Evolutionary conservation across 2,113 vertebrate species (phyloP).

Genomic region (Pongo abelii): DNA sequence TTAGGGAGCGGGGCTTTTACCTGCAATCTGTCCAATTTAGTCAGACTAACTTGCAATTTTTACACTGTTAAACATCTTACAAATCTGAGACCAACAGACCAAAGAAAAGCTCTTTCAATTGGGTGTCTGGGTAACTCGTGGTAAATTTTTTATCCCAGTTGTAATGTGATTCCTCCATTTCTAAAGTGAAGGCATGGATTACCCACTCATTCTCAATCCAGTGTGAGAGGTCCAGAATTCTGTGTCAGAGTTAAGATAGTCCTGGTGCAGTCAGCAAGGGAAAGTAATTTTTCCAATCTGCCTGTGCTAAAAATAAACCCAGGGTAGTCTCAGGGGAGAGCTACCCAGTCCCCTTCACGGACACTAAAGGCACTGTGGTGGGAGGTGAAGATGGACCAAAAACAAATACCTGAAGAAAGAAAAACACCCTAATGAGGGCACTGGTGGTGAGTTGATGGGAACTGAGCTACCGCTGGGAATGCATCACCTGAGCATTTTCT

Average conservation of each 20-base stretch:
- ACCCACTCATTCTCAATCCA: neutral
- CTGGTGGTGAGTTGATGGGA: constrained; percentile 36
- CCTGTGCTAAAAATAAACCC: constrained; percentile 53
- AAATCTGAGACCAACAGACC: constrained; percentile 44
- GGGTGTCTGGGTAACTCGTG: neutral
- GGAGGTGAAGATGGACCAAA: constrained; percentile 49
- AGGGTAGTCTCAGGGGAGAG: constrained; percentile 27
- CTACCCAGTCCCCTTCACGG: constrained; percentile 7
- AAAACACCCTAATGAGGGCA: constrained; percentile 66
- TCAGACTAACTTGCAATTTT: constrained; percentile 68
- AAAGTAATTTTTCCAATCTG: constrained; percentile 68
- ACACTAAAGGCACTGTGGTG: constrained; percentile 63
- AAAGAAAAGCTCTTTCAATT: constrained; percentile 29
- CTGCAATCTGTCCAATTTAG: constrained; percentile 68
- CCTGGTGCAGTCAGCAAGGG: neutral
- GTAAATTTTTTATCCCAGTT: neutral
- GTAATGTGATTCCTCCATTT: neutral
- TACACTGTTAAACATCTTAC: constrained; percentile 63
- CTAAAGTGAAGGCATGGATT: neutral
- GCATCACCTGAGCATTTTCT: constrained; percentile 67
- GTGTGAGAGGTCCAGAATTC: neutral
- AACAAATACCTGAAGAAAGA: constrained; percentile 61
- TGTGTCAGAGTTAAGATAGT: constrained; percentile 38
- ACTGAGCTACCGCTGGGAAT: constrained; percentile 57
- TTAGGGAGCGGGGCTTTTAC: constrained; percentile 63